Conservation (phyloP, 2,888 invertebrate genomes). For the Idaea straminata region DNA sequence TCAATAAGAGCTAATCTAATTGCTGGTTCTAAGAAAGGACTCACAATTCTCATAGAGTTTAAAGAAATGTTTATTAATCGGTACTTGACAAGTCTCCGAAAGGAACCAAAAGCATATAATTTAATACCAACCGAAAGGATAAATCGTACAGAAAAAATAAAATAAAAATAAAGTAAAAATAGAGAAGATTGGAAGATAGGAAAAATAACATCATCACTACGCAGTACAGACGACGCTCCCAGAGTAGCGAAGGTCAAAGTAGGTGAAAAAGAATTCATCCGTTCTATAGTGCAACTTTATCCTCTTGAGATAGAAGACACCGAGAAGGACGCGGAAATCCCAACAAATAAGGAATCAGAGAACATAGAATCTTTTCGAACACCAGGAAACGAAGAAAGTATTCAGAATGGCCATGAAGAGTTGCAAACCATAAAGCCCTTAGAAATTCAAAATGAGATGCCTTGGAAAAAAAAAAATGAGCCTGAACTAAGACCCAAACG, state of each 20-base stretch:
- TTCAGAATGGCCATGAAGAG: no score
- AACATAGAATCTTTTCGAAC: no score
- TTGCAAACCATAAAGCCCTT: no score
- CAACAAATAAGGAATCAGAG: no score
- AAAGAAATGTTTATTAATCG: slow-evolving; percentile 21
- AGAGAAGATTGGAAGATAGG: slow-evolving; percentile 24
- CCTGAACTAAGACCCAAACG: no score
- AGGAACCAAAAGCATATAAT: slow-evolving; percentile 16
- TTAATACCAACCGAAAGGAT: slow-evolving; percentile 14
- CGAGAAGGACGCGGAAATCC: no score
- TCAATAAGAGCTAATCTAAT: slow-evolving; percentile 17
- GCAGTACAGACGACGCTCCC: slow-evolving; percentile 11
- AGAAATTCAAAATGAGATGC: no score
- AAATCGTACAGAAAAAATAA: no score
- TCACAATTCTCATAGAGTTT: slow-evolving; percentile 20
- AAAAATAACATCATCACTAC: slow-evolving; percentile 11
- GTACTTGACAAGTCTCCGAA: slow-evolving; percentile 15
- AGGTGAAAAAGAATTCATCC: slow-evolving; percentile 5
- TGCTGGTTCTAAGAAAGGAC: slow-evolving; percentile 16
- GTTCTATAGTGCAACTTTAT: slow-evolving; percentile 10
- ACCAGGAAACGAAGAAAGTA: no score
- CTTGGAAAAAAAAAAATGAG: no score
- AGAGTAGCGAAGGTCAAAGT: slow-evolving; percentile 15
- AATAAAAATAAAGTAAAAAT: no score
- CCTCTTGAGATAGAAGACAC: slow-evolving; percentile 8